Percentiles rank a stretch among this genome's conserved stretches.
Evolutionary conservation across 35 echinoderm and acorn worm genomes (phyloP).

Genomic region (Patiria miniata): DNA sequence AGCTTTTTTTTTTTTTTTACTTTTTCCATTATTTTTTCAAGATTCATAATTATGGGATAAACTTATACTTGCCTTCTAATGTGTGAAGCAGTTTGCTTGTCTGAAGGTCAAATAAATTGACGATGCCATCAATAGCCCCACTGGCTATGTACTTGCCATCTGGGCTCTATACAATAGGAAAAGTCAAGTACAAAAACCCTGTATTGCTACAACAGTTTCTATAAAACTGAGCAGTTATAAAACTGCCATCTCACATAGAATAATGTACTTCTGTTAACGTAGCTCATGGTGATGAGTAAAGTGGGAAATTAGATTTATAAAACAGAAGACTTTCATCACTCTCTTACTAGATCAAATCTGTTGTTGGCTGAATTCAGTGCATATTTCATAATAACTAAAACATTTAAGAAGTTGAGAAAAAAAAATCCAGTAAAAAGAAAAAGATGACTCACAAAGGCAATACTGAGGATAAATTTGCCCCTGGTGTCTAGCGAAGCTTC

Average conservation of each 20-base stretch:
- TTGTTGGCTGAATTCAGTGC: too few relatives aligned
- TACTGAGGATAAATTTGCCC: slow-evolving; percentile 97
- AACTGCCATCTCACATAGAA: too few relatives aligned
- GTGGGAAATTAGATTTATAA: too few relatives aligned
- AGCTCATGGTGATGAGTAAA: too few relatives aligned
- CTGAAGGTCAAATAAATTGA: slow-evolving; percentile 97
- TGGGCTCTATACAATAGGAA: slow-evolving; percentile 74
- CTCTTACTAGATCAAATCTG: too few relatives aligned
- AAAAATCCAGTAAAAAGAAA: background rate
- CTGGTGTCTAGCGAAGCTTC: slow-evolving; percentile 87
- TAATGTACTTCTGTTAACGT: too few relatives aligned
- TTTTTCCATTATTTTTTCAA: background rate
- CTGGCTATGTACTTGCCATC: slow-evolving; percentile 96
- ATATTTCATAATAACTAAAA: too few relatives aligned
- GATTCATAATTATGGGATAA: background rate
- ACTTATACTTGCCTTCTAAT: slow-evolving; percentile 78
- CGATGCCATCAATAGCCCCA: slow-evolving; percentile 98
- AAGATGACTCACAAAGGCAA: slow-evolving; percentile 90
- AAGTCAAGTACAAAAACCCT: background rate
- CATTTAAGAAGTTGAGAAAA: too few relatives aligned
- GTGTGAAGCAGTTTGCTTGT: slow-evolving; percentile 95
- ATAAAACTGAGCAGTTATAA: too few relatives aligned
- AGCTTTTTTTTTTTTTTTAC: background rate
- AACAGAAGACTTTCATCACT: too few relatives aligned
- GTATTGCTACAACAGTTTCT: too few relatives aligned